Evolutionary conservation across 1,140 invertebrate genomes (phyloP), one percentile per base, ranked within the genome.

Genomic region (Caerostris extrusa): DNA sequence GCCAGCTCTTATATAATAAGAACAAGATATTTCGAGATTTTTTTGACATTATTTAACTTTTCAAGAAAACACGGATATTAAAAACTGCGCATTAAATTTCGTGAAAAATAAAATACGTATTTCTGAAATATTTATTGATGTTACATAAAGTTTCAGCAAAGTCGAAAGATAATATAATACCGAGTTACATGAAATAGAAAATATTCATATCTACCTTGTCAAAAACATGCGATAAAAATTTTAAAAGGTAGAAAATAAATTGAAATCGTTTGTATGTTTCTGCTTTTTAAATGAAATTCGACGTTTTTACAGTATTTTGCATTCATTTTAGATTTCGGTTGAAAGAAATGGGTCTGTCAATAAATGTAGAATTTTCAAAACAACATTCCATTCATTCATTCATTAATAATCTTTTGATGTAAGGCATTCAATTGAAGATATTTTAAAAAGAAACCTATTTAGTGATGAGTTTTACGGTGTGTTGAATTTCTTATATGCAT

Each of bases 141-240:
- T 12, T 50, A 50, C 14, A 34, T 12, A 8, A 12, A 14, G 71
- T 34, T 7, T 77, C 34, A 77, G 10, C 5, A 10, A 53, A 77
- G 10, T 12, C 34, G 7, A 77, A 77, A 77, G 5, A 77, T 5
- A 77, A 77, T 77, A 53, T 77, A 77, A 77, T 77, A 19, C 8
- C 10, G 34, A 50, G 71, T 50, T 77, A 50, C 71, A 12, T 77
- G 71, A 77, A 77, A 77, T 53, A 77, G 71, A 77, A 77, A 77
- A 77, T 77, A 77, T 77, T 12, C 53, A 67, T 67, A 3, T 77
- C 71, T 53, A 8, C 12, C 8, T 77, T 77, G 71, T 77, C 71
- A 77, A 77, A 77, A 12, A 10, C 71, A 77, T 53, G 71, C 10
- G 71, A 53, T 5, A 12, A 50, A 3, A 8, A 50, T 14, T 77